Evolutionary conservation across 2,797 vertebrate genomes (phyloP).

Genomic region (Nyctibius grandis): DNA sequence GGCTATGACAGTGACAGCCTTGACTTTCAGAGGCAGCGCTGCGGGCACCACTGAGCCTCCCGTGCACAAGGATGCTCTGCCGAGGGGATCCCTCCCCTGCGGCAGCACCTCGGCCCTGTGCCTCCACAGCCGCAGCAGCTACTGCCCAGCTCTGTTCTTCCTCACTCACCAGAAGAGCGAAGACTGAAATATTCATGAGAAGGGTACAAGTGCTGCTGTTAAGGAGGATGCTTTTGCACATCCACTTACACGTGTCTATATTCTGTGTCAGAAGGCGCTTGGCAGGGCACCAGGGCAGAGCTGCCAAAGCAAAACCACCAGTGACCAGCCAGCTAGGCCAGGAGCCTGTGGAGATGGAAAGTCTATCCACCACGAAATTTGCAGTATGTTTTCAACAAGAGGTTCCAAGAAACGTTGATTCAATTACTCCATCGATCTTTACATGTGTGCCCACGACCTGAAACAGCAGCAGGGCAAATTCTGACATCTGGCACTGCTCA

Average conservation of each 20-base stretch:
- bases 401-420: fast-evolving
- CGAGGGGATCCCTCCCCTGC: neutral
- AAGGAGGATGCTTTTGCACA: neutral
- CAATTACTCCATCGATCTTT: fast-evolving
- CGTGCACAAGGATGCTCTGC: neutral
- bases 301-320: neutral
- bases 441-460: neutral
- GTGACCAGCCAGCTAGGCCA: neutral
- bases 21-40: neutral
- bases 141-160: neutral
- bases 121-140: neutral
- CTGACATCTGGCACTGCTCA: neutral
- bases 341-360: neutral
- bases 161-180: neutral
- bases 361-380: neutral
- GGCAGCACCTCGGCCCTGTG: fast-evolving
- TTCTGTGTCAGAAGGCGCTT: neutral
- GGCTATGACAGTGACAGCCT: neutral
- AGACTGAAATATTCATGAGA: neutral
- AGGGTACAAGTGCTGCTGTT: neutral
- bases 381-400: neutral
- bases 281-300: neutral
- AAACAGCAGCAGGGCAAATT: neutral
- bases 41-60: fast-evolving
- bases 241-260: fast-evolving